phyloP scores from a whole-genome alignment of 2,113 vertebrate genomes.

The Balaeniceps rex region DNA sequence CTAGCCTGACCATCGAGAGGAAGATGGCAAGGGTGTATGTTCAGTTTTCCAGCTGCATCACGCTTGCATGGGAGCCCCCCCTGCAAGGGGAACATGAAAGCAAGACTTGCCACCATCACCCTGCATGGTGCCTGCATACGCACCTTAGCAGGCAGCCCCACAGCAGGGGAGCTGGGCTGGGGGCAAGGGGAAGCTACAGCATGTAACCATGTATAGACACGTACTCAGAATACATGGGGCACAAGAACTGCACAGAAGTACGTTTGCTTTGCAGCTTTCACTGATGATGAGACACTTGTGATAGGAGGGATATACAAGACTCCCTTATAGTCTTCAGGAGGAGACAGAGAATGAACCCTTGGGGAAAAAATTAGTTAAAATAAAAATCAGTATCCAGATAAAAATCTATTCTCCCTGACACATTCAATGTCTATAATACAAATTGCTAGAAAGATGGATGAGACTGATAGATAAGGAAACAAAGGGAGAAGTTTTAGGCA shows the following conservation, averaged over 20 bases:
- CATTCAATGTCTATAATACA: background rate
- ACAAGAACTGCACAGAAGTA: background rate
- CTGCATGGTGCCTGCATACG: rapidly evolving
- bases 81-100: rapidly evolving
- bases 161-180: background rate
- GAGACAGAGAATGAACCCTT: background rate
- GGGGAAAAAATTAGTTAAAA: background rate
- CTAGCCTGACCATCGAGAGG: background rate
- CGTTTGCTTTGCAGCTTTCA: background rate
- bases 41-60: background rate
- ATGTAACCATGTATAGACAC: background rate
- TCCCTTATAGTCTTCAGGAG: background rate
- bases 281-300: background rate
- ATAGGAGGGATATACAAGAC: background rate
- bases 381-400: background rate
- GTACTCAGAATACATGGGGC: rapidly evolving
- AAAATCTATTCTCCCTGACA: background rate
- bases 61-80: rapidly evolving
- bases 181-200: background rate
- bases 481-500: background rate
- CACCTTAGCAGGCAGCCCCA: background rate
- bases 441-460: background rate
- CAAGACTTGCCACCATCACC: background rate
- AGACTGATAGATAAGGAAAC: background rate
- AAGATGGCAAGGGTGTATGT: background rate